phyloP scores from a whole-genome alignment of 2,797 vertebrate genomes.

The Diglossa cyanea region DNA sequence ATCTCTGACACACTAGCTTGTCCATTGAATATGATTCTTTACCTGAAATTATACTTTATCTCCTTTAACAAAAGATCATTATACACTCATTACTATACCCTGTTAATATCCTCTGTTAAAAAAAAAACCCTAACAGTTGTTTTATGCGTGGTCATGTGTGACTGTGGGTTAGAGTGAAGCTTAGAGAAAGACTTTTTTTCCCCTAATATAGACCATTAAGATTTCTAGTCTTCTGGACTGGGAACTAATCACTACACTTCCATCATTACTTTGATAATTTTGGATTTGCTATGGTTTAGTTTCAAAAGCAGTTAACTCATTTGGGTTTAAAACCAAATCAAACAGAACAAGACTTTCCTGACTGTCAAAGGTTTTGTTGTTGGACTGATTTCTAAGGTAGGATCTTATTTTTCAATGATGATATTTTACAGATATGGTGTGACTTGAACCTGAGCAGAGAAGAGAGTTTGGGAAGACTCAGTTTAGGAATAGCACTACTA shows the following conservation, averaged over 20 bases:
- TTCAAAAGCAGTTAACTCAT: background rate
- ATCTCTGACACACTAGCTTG: conserved; percentile 7
- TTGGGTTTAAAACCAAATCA: background rate
- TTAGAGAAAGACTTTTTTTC: background rate
- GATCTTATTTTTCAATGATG: background rate
- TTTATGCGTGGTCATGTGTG: background rate
- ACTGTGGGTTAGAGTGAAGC: background rate
- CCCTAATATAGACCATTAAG: background rate
- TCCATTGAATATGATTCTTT: conserved; percentile 11
- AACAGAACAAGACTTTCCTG: background rate
- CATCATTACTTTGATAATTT: background rate
- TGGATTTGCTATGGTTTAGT: background rate
- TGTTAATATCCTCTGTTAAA: background rate
- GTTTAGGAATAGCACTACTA: background rate
- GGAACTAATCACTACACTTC: background rate
- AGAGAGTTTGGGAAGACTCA: background rate
- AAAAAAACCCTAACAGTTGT: background rate
- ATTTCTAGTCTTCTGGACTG: background rate
- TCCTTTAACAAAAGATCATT: conserved; percentile 6
- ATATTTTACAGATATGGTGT: background rate
- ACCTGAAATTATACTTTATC: conserved; percentile 17
- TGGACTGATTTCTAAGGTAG: background rate
- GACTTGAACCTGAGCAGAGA: background rate
- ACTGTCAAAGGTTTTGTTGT: background rate
- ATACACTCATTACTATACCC: background rate